Evolutionary conservation across 2,888 invertebrate species (phyloP).

Genomic region (Rhimphoctona megacephalus): DNA sequence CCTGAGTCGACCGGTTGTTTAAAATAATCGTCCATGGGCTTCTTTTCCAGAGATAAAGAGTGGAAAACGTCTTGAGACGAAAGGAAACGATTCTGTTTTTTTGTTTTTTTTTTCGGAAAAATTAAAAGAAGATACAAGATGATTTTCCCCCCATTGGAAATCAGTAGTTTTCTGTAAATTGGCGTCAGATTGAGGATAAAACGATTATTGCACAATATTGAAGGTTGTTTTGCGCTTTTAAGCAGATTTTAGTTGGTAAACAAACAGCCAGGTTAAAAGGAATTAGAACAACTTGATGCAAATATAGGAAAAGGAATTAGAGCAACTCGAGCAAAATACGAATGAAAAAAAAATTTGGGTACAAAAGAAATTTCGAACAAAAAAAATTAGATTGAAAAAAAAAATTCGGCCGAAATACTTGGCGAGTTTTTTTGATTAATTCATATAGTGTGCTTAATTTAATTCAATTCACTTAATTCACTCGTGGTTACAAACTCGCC

Average conservation of each 20-base stretch:
- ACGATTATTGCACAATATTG: constrained; percentile 23
- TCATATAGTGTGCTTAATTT: no score
- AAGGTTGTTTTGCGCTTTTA: not conserved
- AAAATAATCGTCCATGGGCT: constrained; percentile 80
- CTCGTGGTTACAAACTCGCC: no score
- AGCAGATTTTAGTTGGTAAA: not conserved
- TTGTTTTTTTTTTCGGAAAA: constrained; percentile 23
- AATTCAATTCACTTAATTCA: no score
- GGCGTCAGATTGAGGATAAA: not conserved
- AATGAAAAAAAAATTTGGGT: no score
- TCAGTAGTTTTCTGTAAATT: constrained; percentile 26
- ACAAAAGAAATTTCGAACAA: no score
- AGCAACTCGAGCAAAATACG: no score
- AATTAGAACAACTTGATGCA: not conserved
- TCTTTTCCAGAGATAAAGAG: constrained; percentile 18
- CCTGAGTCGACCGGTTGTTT: constrained; percentile 78
- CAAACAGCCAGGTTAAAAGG: not conserved
- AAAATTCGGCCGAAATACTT: no score
- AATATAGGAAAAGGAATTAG: not conserved
- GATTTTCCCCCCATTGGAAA: constrained; percentile 22
- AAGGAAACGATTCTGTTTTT: not conserved
- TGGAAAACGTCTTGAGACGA: constrained; percentile 23
- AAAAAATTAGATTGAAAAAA: no score
- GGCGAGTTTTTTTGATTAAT: no score
- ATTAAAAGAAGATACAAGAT: constrained; percentile 11